A percentile compares a stretch with the other conserved stretches of the same genome.
phyloP scores from a whole-genome alignment of 2,113 vertebrate species.

The Leiothrix lutea region DNA sequence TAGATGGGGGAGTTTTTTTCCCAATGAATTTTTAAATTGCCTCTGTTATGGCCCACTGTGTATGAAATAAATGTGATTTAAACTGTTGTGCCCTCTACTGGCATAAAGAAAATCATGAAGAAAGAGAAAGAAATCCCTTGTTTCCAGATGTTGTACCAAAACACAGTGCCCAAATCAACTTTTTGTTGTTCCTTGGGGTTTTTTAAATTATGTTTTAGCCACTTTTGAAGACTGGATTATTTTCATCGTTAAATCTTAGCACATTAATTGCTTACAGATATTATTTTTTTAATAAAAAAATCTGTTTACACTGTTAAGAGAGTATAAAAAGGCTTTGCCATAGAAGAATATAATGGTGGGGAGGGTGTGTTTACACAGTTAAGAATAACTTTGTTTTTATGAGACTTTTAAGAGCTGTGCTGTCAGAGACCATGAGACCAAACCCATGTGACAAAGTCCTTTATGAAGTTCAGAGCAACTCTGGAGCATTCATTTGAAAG shows the following conservation, averaged over 20 bases:
- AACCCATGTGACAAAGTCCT: background rate
- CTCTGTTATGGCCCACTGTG: background rate
- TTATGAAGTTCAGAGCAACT: background rate
- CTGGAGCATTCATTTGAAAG: background rate
- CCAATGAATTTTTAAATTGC: background rate
- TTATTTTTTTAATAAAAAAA: background rate
- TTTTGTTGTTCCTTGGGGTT: background rate
- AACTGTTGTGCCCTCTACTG: conserved; percentile 68
- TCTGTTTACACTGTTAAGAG: background rate
- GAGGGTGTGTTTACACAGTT: background rate
- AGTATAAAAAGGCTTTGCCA: background rate
- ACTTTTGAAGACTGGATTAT: background rate
- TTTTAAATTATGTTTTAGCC: background rate
- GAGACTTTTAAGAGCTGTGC: background rate
- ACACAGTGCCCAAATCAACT: background rate
- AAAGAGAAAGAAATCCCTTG: background rate
- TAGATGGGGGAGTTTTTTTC: background rate
- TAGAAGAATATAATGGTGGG: background rate
- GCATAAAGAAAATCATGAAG: conserved; percentile 1
- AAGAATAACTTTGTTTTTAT: background rate
- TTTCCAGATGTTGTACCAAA: background rate
- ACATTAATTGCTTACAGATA: background rate
- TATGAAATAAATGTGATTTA: conserved; percentile 42
- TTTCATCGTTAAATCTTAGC: background rate
- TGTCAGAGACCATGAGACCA: background rate